Evolutionary conservation across 2,888 invertebrate species (phyloP).

Genomic region (Drosophila yooni): DNA sequence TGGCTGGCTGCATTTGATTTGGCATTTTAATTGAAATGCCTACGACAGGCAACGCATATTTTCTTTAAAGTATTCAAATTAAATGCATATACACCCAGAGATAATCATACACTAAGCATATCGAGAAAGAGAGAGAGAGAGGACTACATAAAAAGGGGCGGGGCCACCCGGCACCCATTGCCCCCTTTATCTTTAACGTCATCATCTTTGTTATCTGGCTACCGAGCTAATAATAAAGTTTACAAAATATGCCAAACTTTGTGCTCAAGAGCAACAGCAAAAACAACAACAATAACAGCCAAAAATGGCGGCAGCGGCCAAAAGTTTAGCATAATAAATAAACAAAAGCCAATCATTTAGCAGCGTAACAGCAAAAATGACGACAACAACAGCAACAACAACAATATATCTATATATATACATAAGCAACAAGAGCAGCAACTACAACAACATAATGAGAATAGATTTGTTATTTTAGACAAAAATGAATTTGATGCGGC

Average conservation of each 20-base stretch:
- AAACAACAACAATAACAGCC: conserved; percentile 7
- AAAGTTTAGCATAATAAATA: conserved; percentile 77
- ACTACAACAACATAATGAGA: conserved; percentile 62
- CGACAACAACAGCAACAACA: conserved; percentile 9
- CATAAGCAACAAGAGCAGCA: conserved; percentile 25
- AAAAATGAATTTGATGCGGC: conserved; percentile 41
- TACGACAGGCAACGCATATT: conserved; percentile 51
- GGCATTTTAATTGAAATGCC: conserved; percentile 74
- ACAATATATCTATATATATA: not conserved
- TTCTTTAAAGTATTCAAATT: conserved; percentile 66
- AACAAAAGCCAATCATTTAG: conserved; percentile 62
- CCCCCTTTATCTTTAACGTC: conserved; percentile 14
- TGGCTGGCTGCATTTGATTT: conserved; percentile 40
- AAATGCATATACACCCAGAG: conserved; percentile 46
- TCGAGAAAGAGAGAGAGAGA: not conserved
- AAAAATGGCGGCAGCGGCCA: conserved; percentile 22
- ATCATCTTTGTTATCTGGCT: conserved; percentile 35
- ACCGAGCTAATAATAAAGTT: conserved; percentile 82
- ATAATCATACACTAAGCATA: not conserved
- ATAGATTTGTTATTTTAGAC: conserved; percentile 70
- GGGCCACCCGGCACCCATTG: not conserved
- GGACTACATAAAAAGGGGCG: not conserved
- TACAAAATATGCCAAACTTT: conserved; percentile 81
- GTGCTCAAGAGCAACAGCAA: conserved; percentile 43
- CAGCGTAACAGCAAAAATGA: conserved; percentile 22